Evolutionary conservation across 2,113 vertebrate species (phyloP), one percentile per base, ranked within the genome.

Genomic region (Boulengerochromis microlepis): DNA sequence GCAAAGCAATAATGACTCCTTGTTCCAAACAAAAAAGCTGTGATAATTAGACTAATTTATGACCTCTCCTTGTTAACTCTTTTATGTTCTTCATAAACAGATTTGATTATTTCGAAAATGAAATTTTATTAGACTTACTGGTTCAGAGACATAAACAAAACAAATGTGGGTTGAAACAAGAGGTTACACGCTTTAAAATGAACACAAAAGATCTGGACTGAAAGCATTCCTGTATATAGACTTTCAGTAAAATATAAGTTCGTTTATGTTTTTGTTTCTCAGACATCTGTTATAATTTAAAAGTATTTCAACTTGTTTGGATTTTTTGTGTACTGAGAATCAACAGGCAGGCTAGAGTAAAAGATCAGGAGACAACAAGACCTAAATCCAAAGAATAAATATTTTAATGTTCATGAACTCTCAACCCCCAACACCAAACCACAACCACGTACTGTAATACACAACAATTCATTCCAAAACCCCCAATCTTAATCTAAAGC

Each of bases 21-120:
- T 93, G 92, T 90, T 93, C 87, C 83, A 88, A 88, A 86, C 22
- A 19, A 42, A 83, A 52, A 84, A 83, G 83, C 78, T 87, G 86
- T 50, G 38, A 93, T 91, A 64, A 91, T 92, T 35, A 66, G 26
- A 3, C 13, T 84, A 80, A 95, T 94, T 93, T 92, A 93, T 47
- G 82, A 69, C 52, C 42, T 42, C 13, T 33, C 47, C 74, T 83
- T 47, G 80, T 90, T 80, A 12, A 76, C 42, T 29, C 31, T 90
- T 93, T 94, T 61, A 85, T 90, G 89, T 89, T 85, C 86, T 92
- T 89, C 61, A 89, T 90, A 89, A 94, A 92, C 64, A 80, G 80
- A 89, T 90, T 90, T 18, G 82, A 91, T 91, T 91, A 57, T 81
- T 92, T 89, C 29, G 3, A 54, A 84, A 88, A 91, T 82, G 35